Evolutionary conservation across 2,888 invertebrate genomes (phyloP).

Genomic region (Morpho achilles): DNA sequence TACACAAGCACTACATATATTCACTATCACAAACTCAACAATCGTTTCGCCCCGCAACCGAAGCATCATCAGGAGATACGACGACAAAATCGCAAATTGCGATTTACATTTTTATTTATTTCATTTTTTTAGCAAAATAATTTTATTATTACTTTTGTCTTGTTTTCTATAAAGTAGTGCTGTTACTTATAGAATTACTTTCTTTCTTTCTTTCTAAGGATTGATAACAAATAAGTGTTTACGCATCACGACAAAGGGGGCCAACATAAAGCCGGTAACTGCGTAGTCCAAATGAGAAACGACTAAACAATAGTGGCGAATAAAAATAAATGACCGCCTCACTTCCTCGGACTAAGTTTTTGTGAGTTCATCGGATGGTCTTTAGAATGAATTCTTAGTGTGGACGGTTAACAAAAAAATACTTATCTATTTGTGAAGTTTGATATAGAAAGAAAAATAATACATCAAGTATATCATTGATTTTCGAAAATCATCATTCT

Average conservation of each 20-base stretch:
- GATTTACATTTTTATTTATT: no score
- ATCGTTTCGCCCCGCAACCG: no score
- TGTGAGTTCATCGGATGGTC: slow-evolving; percentile 75
- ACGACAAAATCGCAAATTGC: no score
- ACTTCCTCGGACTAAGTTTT: slow-evolving; percentile 68
- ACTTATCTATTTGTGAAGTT: background rate
- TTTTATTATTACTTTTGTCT: no score
- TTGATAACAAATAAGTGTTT: slow-evolving; percentile 18
- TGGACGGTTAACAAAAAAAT: slow-evolving; percentile 43
- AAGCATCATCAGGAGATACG: no score
- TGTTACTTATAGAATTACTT: background rate
- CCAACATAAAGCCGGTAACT: slow-evolving; percentile 26
- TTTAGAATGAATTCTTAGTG: slow-evolving; percentile 65
- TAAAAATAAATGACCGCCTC: slow-evolving; percentile 69
- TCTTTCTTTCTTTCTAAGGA: background rate
- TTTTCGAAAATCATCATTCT: no score
- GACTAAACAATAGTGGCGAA: slow-evolving; percentile 69
- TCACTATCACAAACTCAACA: no score
- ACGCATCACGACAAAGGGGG: slow-evolving; percentile 22
- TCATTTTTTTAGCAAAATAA: no score
- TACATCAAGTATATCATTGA: no score
- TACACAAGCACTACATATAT: no score
- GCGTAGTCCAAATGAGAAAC: slow-evolving; percentile 56
- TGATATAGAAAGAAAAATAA: no score
- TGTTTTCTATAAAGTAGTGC: no score